These are phyloP conservation scores for Myocastor coypus DNA, from an alignment of 2,113 vertebrate species.

Conservation along the genomic window DNA sequence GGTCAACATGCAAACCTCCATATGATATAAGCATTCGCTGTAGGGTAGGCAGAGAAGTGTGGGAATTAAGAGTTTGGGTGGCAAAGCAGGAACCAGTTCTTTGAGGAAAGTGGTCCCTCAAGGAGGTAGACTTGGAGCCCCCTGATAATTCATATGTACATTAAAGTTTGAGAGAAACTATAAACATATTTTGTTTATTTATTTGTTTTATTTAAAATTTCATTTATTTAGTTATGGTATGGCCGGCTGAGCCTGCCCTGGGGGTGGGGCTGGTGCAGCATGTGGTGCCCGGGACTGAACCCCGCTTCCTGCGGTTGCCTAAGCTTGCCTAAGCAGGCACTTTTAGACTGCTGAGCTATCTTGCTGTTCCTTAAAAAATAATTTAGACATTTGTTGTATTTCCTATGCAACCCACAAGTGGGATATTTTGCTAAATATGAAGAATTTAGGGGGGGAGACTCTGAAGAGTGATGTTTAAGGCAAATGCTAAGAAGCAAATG, in stretches of 20 bases:
- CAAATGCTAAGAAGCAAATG: not conserved
- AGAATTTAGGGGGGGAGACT: not conserved
- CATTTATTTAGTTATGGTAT: too few species aligned
- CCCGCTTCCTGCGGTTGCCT: too few species aligned
- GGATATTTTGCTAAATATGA: not conserved
- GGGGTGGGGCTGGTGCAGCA: too few species aligned
- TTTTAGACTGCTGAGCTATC: too few species aligned
- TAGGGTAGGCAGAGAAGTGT: not conserved
- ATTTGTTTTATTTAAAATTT: too few species aligned
- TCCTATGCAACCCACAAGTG: not conserved
- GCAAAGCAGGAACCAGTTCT: not conserved
- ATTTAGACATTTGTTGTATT: not conserved
- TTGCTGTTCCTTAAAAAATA: too few species aligned
- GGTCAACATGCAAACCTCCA: slow-evolving; percentile 2
- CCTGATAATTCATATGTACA: not conserved
- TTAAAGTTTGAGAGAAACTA: slow-evolving; percentile 13
- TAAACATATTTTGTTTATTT: not conserved
- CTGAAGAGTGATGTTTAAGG: not conserved
- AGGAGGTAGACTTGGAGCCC: not conserved
- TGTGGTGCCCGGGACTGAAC: too few species aligned
- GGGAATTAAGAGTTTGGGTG: not conserved
- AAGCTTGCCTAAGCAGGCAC: too few species aligned
- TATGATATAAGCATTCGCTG: not conserved
- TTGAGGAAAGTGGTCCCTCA: not conserved
- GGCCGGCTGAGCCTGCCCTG: too few species aligned